These are phyloP conservation scores for Aulostomus chinensis DNA, from an alignment of 2,797 vertebrate species.

Conservation along the genomic window DNA sequence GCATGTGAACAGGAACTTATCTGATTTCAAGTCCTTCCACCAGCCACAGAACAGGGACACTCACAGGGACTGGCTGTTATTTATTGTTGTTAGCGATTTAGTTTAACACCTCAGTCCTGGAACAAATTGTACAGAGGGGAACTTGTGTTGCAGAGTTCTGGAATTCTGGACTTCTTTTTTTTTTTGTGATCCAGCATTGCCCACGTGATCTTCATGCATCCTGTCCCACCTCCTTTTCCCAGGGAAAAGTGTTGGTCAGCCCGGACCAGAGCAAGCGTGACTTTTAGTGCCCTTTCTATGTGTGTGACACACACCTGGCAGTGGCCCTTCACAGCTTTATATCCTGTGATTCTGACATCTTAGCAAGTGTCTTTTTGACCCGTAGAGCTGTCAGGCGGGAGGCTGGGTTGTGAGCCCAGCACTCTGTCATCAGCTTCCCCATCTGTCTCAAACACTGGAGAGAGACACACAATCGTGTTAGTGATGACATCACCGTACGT, in stretches of 20 bases:
- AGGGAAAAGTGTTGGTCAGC: slow-evolving; percentile 17
- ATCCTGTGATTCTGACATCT: slow-evolving; percentile 98
- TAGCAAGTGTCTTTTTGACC: slow-evolving; percentile 97
- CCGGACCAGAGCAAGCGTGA: slow-evolving; percentile 46
- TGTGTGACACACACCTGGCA: slow-evolving; percentile 50
- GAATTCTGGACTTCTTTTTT: slow-evolving; percentile 7
- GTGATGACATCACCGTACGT: neutral
- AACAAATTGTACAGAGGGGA: slow-evolving; percentile 6
- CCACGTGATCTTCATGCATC: slow-evolving; percentile 33
- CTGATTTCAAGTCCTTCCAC: slow-evolving; percentile 31
- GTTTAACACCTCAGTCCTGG: slow-evolving; percentile 14
- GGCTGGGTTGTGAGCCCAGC: slow-evolving; percentile 94
- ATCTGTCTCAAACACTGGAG: slow-evolving; percentile 92
- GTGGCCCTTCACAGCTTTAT: slow-evolving; percentile 89
- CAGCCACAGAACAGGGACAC: slow-evolving; percentile 29
- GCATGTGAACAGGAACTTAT: slow-evolving; percentile 38
- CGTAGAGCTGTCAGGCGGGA: slow-evolving; percentile 93
- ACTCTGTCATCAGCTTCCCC: slow-evolving; percentile 96
- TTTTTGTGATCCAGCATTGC: slow-evolving; percentile 33
- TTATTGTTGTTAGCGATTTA: neutral
- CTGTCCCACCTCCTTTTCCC: slow-evolving; percentile 24
- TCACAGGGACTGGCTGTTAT: slow-evolving; percentile 7
- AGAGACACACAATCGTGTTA: slow-evolving; percentile 32
- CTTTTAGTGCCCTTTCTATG: slow-evolving; percentile 48
- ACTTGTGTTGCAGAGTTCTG: slow-evolving; percentile 29